Evolutionary conservation across 2,113 vertebrate species (phyloP).

Genomic region (Hirundichthys speculiger): DNA sequence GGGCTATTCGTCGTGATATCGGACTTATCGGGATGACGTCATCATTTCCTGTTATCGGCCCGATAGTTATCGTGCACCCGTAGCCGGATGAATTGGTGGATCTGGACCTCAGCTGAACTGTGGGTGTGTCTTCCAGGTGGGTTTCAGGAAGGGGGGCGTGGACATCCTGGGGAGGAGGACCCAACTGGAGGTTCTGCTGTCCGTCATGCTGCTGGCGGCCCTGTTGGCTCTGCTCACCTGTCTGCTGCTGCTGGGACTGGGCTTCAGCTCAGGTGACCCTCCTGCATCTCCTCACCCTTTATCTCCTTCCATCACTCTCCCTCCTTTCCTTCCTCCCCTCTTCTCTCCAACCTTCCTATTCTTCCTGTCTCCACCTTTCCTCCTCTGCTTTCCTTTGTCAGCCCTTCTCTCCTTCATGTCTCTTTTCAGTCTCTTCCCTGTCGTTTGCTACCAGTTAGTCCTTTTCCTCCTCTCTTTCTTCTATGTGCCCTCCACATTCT

Average conservation of each 20-base stretch:
- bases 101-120: neutral
- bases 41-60: too few relatives aligned
- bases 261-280: constrained; percentile 79
- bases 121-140: constrained; percentile 82
- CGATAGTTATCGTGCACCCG: too few relatives aligned
- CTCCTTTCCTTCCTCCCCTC: neutral
- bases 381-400: neutral
- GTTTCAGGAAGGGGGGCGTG: constrained; percentile 87
- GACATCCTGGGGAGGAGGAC: constrained; percentile 82
- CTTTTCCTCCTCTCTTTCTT: too few relatives aligned
- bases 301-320: neutral
- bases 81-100: neutral
- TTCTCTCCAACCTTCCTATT: too few relatives aligned
- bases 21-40: too few relatives aligned
- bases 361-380: too few relatives aligned
- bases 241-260: constrained; percentile 85
- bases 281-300: too few relatives aligned
- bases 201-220: constrained; percentile 79
- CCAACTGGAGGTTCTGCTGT: constrained; percentile 88
- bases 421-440: neutral
- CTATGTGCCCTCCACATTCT: neutral
- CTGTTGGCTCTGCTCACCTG: constrained; percentile 86
- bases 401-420: neutral
- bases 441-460: neutral
- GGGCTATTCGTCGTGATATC: too few relatives aligned